These are phyloP conservation scores for Brenthis daphne DNA, from an alignment of 2,888 invertebrate species.

Conservation along the genomic window DNA sequence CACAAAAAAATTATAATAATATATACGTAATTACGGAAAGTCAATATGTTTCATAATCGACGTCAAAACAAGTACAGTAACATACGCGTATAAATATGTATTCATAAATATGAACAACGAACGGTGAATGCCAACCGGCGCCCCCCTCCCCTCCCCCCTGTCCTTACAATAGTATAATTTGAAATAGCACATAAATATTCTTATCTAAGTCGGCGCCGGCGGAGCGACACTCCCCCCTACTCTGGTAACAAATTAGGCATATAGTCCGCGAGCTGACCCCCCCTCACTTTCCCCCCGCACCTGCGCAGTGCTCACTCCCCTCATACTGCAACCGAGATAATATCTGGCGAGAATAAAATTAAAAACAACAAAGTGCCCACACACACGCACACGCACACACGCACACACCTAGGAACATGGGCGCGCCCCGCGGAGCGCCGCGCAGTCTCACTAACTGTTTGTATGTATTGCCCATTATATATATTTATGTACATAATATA, in stretches of 20 bases:
- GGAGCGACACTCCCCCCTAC: constrained; percentile 9
- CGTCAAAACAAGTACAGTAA: not conserved
- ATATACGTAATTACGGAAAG: constrained; percentile 17
- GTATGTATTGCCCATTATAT: too few species aligned
- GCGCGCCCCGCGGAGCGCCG: constrained; percentile 38
- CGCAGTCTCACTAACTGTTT: not conserved
- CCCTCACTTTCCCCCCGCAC: not conserved
- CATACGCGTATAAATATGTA: not conserved
- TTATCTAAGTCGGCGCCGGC: constrained; percentile 9
- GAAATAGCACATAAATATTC: constrained; percentile 35
- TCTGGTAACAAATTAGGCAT: constrained; percentile 18
- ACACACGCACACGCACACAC: constrained; percentile 45
- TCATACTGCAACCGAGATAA: constrained; percentile 57
- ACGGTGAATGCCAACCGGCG: not conserved
- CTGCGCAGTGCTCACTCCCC: not conserved
- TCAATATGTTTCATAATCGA: constrained; percentile 8
- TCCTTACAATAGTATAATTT: constrained; percentile 19
- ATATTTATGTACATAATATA: too few species aligned
- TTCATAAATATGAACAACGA: constrained; percentile 13
- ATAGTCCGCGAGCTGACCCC: not conserved
- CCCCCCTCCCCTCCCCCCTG: not conserved
- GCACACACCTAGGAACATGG: constrained; percentile 36
- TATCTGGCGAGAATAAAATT: constrained; percentile 69
- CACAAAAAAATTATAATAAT: constrained; percentile 16
- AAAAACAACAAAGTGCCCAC: constrained; percentile 51